Percentiles rank a stretch among this genome's conserved stretches.
Conservation (phyloP, 2,797 vertebrate genomes). For the Nothura maculosa region DNA sequence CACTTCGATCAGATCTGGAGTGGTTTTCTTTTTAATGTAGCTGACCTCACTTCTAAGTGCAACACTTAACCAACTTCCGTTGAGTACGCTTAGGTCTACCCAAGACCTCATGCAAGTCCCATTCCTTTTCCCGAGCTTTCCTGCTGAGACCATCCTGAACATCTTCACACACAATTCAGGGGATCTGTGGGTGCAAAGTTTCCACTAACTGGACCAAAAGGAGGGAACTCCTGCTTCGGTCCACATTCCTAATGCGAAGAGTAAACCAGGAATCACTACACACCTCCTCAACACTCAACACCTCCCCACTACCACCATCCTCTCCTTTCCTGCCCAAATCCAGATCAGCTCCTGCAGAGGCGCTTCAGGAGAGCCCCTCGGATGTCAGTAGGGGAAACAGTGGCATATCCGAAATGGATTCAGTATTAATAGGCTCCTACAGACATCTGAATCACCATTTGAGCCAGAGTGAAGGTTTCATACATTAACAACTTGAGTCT, state of each 20-base stretch:
- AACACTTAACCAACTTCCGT: neutral
- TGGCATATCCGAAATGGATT: neutral
- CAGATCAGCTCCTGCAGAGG: neutral
- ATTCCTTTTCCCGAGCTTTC: neutral
- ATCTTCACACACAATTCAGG: neutral
- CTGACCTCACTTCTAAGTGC: neutral
- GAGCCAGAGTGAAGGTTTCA: neutral
- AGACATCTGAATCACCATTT: neutral
- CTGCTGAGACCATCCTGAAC: rapidly evolving
- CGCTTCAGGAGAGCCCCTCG: neutral
- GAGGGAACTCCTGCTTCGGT: neutral
- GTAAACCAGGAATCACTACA: no score
- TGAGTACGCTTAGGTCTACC: neutral
- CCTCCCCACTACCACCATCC: neutral
- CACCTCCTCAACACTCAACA: neutral
- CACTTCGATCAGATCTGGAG: neutral
- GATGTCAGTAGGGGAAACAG: neutral
- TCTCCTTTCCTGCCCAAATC: neutral
- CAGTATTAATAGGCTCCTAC: conserved; percentile 20
- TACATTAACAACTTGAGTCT: rapidly evolving
- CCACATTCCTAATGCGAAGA: neutral
- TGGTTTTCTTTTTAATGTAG: neutral
- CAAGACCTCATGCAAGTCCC: neutral
- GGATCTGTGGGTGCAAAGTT: neutral
- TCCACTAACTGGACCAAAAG: neutral